A percentile compares a stretch with the other conserved stretches of the same genome.
Conservation (phyloP, 2,888 invertebrate genomes). For the Adelphocoris suturalis region DNA sequence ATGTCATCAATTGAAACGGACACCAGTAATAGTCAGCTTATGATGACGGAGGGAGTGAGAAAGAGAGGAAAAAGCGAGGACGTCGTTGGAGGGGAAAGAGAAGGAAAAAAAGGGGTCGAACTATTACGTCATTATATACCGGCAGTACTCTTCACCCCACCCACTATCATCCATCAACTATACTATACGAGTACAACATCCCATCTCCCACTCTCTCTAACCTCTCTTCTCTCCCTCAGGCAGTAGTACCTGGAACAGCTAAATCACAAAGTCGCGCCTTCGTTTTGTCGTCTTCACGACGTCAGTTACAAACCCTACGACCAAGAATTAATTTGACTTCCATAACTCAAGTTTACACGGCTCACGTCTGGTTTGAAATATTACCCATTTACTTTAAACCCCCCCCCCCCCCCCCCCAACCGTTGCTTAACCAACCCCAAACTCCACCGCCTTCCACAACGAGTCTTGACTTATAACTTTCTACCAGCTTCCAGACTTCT, state of each 20-base stretch:
- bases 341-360: slow-evolving; percentile 50
- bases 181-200: background rate
- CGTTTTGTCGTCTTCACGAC: slow-evolving; percentile 27
- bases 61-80: no score
- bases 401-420: background rate
- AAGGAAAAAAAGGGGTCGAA: background rate
- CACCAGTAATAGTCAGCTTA: no score
- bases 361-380: slow-evolving; percentile 54
- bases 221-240: background rate
- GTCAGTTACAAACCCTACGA: slow-evolving; percentile 49
- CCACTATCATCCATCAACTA: background rate
- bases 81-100: background rate
- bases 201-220: background rate
- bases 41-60: no score
- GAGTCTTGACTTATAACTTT: slow-evolving; percentile 39
- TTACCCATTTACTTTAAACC: slow-evolving; percentile 41
- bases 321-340: slow-evolving; percentile 48
- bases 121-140: slow-evolving; percentile 11
- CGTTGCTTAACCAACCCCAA: slow-evolving; percentile 2
- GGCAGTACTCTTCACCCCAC: background rate
- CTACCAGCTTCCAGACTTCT: slow-evolving; percentile 14
- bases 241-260: slow-evolving; percentile 25
- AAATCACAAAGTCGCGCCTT: slow-evolving; percentile 47
- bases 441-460: background rate
- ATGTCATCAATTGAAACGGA: no score